A percentile compares a stretch with the other conserved stretches of the same genome.
Conservation (phyloP, 2,888 invertebrate species). For the Lycia hirtaria region DNA sequence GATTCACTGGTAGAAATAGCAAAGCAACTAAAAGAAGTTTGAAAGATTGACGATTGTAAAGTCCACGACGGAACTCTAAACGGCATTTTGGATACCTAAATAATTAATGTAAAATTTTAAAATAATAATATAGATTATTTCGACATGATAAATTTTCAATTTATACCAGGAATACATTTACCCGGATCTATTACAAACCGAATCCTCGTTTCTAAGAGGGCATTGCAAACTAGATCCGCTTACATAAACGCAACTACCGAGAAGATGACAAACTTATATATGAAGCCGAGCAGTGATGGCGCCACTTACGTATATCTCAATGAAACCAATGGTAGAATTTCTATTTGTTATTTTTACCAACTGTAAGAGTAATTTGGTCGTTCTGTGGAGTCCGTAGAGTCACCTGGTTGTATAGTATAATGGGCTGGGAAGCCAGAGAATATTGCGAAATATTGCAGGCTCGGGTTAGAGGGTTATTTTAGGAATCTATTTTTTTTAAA, state of each 20-base stretch:
- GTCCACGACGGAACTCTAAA: too few species aligned
- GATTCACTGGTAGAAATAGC: too few species aligned
- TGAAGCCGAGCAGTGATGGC: not conserved
- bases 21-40: too few species aligned
- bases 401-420: not conserved
- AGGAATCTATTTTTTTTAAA: conserved; percentile 9
- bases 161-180: not conserved
- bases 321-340: not conserved
- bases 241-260: conserved; percentile 8
- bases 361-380: not conserved
- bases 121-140: not conserved
- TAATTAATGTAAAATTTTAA: not conserved
- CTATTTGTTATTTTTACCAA: not conserved
- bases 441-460: conserved; percentile 7
- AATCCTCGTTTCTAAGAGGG: not conserved
- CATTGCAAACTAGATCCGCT: not conserved
- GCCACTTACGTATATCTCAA: not conserved
- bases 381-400: not conserved
- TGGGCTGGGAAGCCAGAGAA: conserved; percentile 4
- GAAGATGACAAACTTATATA: not conserved
- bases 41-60: too few species aligned
- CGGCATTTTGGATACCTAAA: too few species aligned
- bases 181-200: not conserved
- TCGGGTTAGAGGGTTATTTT: not conserved
- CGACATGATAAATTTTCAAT: not conserved